Percentiles rank a stretch among this genome's conserved stretches.
phyloP scores from a whole-genome alignment of 2,797 vertebrate species.

The Myotis vivesi region DNA sequence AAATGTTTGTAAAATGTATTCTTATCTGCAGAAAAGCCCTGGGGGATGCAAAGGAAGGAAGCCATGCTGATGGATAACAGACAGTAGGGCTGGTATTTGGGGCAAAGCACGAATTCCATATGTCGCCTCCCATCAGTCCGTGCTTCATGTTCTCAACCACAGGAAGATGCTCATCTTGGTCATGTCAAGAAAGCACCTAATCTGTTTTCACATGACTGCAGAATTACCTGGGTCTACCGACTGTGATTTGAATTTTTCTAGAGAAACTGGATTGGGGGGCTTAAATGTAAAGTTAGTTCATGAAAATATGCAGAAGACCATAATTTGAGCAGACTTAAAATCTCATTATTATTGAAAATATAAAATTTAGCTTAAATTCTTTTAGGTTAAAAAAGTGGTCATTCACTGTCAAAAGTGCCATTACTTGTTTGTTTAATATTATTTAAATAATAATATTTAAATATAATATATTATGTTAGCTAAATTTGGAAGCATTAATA shows the following conservation, averaged over 20 bases:
- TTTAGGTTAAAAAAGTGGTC: not conserved
- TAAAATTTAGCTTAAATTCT: not conserved
- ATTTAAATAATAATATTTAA: not conserved
- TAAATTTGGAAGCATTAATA: not conserved
- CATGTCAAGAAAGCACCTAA: not conserved
- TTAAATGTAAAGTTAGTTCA: not conserved
- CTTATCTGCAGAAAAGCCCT: not conserved
- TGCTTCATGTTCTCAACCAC: not conserved
- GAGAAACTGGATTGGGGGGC: not conserved
- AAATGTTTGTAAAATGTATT: not conserved
- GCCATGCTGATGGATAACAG: not conserved
- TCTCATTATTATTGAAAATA: not conserved
- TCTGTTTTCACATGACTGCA: not conserved
- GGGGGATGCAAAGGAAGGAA: not conserved
- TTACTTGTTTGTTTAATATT: not conserved
- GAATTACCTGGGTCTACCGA: not conserved
- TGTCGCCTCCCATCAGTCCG: too few relatives aligned
- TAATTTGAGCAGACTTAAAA: not conserved
- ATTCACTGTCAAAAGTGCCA: not conserved
- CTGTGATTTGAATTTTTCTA: not conserved
- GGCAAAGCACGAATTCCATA: rapidly evolving
- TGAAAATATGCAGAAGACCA: slow-evolving; percentile 3
- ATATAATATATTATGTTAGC: not conserved
- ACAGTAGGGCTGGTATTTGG: not conserved
- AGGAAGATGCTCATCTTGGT: not conserved